Percentiles rank a stretch among this genome's conserved stretches.
Conservation (phyloP, 2,888 invertebrate species). For the Hydroisotoma schaefferi region DNA sequence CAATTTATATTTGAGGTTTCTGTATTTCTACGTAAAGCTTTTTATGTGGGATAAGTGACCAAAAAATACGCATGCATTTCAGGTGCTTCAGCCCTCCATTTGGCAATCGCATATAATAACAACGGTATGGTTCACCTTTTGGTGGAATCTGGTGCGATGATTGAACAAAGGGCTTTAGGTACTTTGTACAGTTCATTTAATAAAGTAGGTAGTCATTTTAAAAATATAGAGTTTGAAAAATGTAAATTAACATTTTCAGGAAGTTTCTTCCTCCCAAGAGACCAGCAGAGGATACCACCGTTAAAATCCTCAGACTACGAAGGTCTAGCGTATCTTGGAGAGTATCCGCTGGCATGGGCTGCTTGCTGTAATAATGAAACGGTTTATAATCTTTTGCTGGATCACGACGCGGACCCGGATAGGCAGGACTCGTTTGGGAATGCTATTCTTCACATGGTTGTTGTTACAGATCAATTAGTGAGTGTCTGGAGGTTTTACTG, state of each 20-base stretch:
- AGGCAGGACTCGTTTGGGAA: slow-evolving; percentile 95
- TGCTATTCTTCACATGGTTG: slow-evolving; percentile 99
- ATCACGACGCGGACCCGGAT: slow-evolving; percentile 91
- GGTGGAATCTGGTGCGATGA: slow-evolving; percentile 86
- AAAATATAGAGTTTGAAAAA: too few relatives aligned
- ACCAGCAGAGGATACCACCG: slow-evolving; percentile 78
- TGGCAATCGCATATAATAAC: slow-evolving; percentile 95
- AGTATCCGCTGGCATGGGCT: slow-evolving; percentile 91
- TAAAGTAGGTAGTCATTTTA: background rate
- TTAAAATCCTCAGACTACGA: slow-evolving; percentile 86
- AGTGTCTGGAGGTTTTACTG: too few relatives aligned
- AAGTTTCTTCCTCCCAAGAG: slow-evolving; percentile 91
- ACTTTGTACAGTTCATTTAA: background rate
- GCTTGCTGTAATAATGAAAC: slow-evolving; percentile 96
- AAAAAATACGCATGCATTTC: slow-evolving; percentile 13
- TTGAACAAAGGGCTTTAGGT: slow-evolving; percentile 80
- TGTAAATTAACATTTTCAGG: slow-evolving; percentile 53
- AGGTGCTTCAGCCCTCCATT: slow-evolving; percentile 89
- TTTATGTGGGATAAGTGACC: slow-evolving; percentile 4
- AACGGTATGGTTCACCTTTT: slow-evolving; percentile 90
- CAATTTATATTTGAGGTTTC: too few relatives aligned
- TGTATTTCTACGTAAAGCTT: too few relatives aligned
- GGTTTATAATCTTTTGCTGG: slow-evolving; percentile 90
- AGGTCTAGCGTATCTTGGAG: slow-evolving; percentile 94
- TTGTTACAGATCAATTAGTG: slow-evolving; percentile 94